Base-by-base conservation (phyloP, 2,888 invertebrate species). In the Panzeria rudis region DNA sequence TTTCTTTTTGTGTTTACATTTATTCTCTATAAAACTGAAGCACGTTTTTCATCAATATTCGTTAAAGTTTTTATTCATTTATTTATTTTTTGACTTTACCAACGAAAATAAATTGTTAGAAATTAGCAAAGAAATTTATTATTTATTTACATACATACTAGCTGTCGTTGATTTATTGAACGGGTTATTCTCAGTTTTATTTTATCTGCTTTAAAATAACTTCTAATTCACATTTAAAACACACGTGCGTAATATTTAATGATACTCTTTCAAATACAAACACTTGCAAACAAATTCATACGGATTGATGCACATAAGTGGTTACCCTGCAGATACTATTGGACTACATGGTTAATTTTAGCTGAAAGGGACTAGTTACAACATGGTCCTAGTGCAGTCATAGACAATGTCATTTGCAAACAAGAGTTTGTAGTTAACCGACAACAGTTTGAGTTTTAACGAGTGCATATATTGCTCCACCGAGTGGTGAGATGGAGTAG, bases 31-130 rank as follows among this genome's bases (percentile, higher is more conserved):
- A 61, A 64, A 71, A 75, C 35, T 75, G 64, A 56, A 83, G 62
- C 83, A 86, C 83, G 83, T 86, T 79, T 62, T 81, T 69, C 52
- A 79, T 41, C 9, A 78, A 62, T 44, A 54, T 62, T n/a, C 73
- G 20, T 29, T 73, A 17, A 66, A 50, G 17, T 35, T 47, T 66
- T 59, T 66, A 15, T 47, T 56, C 5, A 15, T 2, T 23, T 56
- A 23, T 44, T 47, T 61, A 23, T 59, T 61, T 66, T 35, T 41
- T 52, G 32, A 44, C 17, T 62, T 29, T 25, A 68, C 50, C 59
- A 76, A 41, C 52, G 72, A 76, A 62, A 76, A 20, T n/a, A 41
- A 71, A 71, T 56, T 73, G 13, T 66, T 68, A 61, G 29, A 68
- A 68, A 75, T 77, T 68, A 17, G 59, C 59, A 47, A 50, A 68